These are phyloP conservation scores for Myotis findleyi DNA, from an alignment of 2,797 vertebrate species.

Conservation along the genomic window DNA sequence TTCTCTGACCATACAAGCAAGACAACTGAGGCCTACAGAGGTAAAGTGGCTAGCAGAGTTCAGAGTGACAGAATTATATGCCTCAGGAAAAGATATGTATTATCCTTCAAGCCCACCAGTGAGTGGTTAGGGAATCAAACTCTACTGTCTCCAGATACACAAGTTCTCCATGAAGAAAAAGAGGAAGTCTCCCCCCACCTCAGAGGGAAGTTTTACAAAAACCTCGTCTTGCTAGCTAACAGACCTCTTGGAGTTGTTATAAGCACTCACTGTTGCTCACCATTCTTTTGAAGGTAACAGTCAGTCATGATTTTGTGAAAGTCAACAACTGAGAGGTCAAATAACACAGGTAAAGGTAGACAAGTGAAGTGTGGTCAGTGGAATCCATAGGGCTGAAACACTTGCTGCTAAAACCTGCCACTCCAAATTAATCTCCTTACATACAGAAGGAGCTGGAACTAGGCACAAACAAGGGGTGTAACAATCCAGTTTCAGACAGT, in stretches of 20 bases:
- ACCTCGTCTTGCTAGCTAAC: neutral
- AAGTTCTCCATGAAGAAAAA: neutral
- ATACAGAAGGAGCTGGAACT: neutral
- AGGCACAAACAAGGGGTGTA: neutral
- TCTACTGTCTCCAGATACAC: neutral
- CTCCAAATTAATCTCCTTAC: neutral
- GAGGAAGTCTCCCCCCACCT: neutral
- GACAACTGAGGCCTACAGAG: neutral
- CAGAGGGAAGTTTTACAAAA: neutral
- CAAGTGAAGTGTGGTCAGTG: neutral
- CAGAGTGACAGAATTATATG: neutral
- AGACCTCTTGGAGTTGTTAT: neutral
- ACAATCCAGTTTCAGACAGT: neutral
- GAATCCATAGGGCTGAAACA: neutral
- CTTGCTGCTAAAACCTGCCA: neutral
- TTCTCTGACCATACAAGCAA: neutral
- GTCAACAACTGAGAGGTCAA: neutral
- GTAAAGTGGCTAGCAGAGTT: rapidly evolving
- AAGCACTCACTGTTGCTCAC: neutral
- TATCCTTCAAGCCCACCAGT: neutral
- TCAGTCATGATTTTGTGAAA: conserved; percentile 34
- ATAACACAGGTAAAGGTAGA: neutral
- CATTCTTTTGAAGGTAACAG: neutral
- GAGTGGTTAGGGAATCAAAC: neutral
- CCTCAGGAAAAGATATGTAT: neutral